These are phyloP conservation scores for Stenoptilia bipunctidactyla DNA, from an alignment of 2,888 invertebrate genomes.

Conservation along the genomic window DNA sequence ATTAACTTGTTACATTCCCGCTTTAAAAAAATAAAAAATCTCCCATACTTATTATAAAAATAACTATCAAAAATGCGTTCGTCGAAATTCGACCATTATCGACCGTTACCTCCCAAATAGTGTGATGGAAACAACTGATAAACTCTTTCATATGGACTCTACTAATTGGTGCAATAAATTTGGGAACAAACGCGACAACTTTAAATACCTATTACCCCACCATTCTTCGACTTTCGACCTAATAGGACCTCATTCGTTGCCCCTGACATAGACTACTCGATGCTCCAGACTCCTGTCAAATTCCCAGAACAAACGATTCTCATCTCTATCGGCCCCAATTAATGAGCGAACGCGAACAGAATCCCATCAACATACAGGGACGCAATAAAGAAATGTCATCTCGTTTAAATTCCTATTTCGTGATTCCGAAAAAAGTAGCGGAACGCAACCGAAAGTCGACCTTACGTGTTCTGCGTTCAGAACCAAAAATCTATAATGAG, in stretches of 20 bases:
- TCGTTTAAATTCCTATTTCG: conserved; percentile 59
- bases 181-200: conserved; percentile 42
- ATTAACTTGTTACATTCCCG: conserved; percentile 69
- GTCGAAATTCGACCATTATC: conserved; percentile 61
- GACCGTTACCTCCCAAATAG: conserved; percentile 67
- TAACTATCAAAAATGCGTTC: conserved; percentile 36
- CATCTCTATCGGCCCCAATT: conserved; percentile 38
- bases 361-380: conserved; percentile 28
- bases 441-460: conserved; percentile 32
- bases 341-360: conserved; percentile 33
- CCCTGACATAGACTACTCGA: conserved; percentile 30
- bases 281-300: conserved; percentile 38
- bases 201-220: conserved; percentile 33
- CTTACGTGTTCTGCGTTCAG: conserved; percentile 29
- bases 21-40: conserved; percentile 66
- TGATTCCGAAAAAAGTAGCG: conserved; percentile 29
- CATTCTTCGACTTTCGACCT: conserved; percentile 25
- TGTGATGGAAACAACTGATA: conserved; percentile 51
- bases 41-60: conserved; percentile 35
- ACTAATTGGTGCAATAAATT: conserved; percentile 71
- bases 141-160: conserved; percentile 55
- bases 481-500: conserved; percentile 56
- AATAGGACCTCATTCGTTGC: conserved; percentile 31
- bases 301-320: conserved; percentile 32
- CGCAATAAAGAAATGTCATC: conserved; percentile 50